A percentile compares a stretch with the other conserved stretches of the same genome.
Conservation (phyloP, 2,113 vertebrate genomes). For the Microtus richardsoni region DNA sequence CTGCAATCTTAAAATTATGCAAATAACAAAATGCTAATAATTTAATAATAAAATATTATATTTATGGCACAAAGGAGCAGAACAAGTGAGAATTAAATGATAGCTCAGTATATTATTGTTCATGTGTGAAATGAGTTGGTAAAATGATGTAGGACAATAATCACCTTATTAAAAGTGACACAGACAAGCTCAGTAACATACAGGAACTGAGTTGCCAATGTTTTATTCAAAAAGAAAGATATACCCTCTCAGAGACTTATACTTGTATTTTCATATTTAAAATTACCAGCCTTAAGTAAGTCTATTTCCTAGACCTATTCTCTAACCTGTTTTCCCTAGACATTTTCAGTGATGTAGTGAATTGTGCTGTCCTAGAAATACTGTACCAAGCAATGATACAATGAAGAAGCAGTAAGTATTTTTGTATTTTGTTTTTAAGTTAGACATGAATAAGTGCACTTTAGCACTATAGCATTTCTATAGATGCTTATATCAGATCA, state of each 20-base stretch:
- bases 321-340: slow-evolving; percentile 18
- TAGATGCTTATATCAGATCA: not conserved
- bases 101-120: not conserved
- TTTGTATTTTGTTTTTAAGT: not conserved
- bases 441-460: not conserved
- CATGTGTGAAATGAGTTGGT: not conserved
- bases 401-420: not conserved
- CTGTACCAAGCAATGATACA: not conserved
- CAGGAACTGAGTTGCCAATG: not conserved
- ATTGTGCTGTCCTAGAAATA: not conserved
- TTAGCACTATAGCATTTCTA: slow-evolving; percentile 1
- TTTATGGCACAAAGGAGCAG: not conserved
- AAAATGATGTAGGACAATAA: not conserved
- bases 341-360: not conserved
- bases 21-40: slow-evolving; percentile 18
- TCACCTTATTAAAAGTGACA: not conserved
- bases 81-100: slow-evolving; percentile 44
- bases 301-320: not conserved
- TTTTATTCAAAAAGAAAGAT: not conserved
- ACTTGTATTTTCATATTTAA: not conserved
- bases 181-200: not conserved
- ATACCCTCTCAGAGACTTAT: not conserved
- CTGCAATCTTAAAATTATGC: not conserved
- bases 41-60: slow-evolving; percentile 8
- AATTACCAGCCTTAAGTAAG: slow-evolving; percentile 18